Percentiles rank a stretch among this genome's conserved stretches.
Conservation (phyloP, 2,888 invertebrate genomes). For the Lycia hirtaria region DNA sequence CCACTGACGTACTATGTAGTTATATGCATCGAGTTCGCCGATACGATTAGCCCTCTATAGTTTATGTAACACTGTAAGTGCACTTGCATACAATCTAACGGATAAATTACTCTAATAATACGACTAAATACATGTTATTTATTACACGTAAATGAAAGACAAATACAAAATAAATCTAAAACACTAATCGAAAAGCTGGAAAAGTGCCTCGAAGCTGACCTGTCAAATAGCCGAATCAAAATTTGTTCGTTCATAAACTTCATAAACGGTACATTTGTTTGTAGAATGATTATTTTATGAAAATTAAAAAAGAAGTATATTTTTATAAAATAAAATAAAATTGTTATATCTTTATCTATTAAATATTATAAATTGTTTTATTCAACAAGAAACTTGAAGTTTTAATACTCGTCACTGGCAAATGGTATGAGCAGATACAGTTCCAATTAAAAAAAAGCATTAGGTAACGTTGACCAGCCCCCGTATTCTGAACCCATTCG, state of each 20-base stretch:
- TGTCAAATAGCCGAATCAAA: slow-evolving; percentile 79
- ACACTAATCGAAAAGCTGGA: slow-evolving; percentile 76
- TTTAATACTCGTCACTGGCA: too few relatives aligned
- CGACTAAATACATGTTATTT: slow-evolving; percentile 64
- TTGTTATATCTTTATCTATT: too few relatives aligned
- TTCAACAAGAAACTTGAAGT: too few relatives aligned
- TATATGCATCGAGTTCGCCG: slow-evolving; percentile 79
- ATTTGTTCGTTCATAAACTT: slow-evolving; percentile 50
- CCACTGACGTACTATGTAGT: slow-evolving; percentile 82
- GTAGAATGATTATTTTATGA: too few relatives aligned
- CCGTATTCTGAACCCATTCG: too few relatives aligned
- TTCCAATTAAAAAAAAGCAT: too few relatives aligned
- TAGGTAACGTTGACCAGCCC: too few relatives aligned
- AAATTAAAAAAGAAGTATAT: too few relatives aligned
- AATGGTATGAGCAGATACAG: too few relatives aligned
- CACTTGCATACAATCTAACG: slow-evolving; percentile 64
- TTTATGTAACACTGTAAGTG: slow-evolving; percentile 83
- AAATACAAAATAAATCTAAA: slow-evolving; percentile 71
- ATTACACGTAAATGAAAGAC: slow-evolving; percentile 63
- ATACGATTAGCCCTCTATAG: slow-evolving; percentile 71
- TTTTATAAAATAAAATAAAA: too few relatives aligned
- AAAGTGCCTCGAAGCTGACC: slow-evolving; percentile 78
- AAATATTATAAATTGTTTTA: too few relatives aligned
- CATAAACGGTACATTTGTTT: too few relatives aligned
- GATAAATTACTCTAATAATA: slow-evolving; percentile 62